Base-by-base conservation (phyloP, 2,888 invertebrate genomes). In the Mactromeris polynyma region DNA sequence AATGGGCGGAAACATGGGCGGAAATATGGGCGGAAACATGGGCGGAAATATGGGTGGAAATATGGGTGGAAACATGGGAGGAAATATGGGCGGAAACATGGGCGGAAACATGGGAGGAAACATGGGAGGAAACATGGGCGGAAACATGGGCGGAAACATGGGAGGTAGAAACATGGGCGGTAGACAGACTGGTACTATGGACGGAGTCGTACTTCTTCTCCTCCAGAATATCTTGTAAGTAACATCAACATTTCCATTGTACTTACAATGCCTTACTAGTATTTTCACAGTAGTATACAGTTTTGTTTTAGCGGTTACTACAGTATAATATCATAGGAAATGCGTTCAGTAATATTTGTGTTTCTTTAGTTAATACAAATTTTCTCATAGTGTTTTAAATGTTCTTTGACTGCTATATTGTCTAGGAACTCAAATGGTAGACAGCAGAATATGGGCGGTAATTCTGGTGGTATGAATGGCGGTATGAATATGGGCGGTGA, bases 181-280 rank as follows among this genome's bases (percentile, higher is more conserved):
- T n/a, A n/a, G n/a, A 6, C 51, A 51, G 51, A n/a, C 26, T n/a
- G 58, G 81, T 19, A 33, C 58, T 19, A 81, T 54, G 54, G 54
- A 58, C n/a, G 81, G 81, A 54, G 17, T 81, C 6, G 58, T 81
- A 58, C n/a, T 54, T 11, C 54, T 81, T 36, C 54, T 81, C 9
- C 54, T 81, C 17, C 81, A 81, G 36, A 54, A 81, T 19, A 19
- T 81, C 6, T n/a, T 81, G 81, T 81, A 81, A 81, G 81, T 80
- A 31, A 1, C 11, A 31, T 19, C 40, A 33, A 19, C 14, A 36
- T 17, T 36, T 36, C 36, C 38, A 9, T 73, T 17, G 4, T 73
- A 36, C 33, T 73, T 1, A 31, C 42, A 42, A 42, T 42, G 42
- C 40, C 40, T 7, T 40, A 7, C 4, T 40, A 40, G 6, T 40